Percentiles rank a stretch among this genome's conserved stretches.
phyloP scores from a whole-genome alignment of 2,888 invertebrate species.

The Campoletis raptor region DNA sequence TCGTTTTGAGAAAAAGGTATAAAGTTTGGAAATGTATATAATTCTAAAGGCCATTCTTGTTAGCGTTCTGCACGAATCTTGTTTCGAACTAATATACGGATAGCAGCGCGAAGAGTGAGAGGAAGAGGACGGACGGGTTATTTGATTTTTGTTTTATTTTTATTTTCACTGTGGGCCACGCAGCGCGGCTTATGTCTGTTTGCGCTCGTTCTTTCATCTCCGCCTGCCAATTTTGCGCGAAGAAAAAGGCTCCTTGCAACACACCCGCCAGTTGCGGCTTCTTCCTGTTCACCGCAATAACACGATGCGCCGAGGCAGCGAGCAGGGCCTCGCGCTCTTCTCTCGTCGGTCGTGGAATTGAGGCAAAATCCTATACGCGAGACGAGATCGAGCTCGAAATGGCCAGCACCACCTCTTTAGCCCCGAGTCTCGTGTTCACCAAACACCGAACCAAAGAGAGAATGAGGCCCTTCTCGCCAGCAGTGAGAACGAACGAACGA shows the following conservation, averaged over 20 bases:
- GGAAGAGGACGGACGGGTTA: background rate
- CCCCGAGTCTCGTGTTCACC: slow-evolving; percentile 61
- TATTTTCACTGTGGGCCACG: slow-evolving; percentile 7
- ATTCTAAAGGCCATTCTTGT: slow-evolving; percentile 23
- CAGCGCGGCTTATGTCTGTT: slow-evolving; percentile 11
- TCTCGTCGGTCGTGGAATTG: slow-evolving; percentile 18
- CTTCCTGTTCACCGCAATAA: slow-evolving; percentile 40
- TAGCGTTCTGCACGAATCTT: slow-evolving; percentile 41
- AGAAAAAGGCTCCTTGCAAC: slow-evolving; percentile 51
- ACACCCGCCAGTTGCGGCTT: slow-evolving; percentile 37
- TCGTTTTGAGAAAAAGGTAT: background rate
- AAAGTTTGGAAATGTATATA: slow-evolving; percentile 4
- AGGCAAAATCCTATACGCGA: slow-evolving; percentile 23
- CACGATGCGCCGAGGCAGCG: slow-evolving; percentile 18
- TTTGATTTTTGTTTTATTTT: slow-evolving; percentile 29
- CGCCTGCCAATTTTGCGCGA: slow-evolving; percentile 68
- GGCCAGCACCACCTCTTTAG: slow-evolving; percentile 48
- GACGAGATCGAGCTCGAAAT: slow-evolving; percentile 9
- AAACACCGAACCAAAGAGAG: slow-evolving; percentile 51
- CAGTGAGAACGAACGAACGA: slow-evolving; percentile 37
- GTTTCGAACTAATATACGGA: background rate
- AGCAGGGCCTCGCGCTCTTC: background rate
- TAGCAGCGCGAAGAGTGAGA: background rate
- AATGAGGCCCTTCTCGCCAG: slow-evolving; percentile 3
- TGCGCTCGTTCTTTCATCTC: slow-evolving; percentile 59